Percentiles rank a stretch among this genome's conserved stretches.
Evolutionary conservation across 2,113 vertebrate genomes (phyloP).

Genomic region (Hemichromis elongatus): DNA sequence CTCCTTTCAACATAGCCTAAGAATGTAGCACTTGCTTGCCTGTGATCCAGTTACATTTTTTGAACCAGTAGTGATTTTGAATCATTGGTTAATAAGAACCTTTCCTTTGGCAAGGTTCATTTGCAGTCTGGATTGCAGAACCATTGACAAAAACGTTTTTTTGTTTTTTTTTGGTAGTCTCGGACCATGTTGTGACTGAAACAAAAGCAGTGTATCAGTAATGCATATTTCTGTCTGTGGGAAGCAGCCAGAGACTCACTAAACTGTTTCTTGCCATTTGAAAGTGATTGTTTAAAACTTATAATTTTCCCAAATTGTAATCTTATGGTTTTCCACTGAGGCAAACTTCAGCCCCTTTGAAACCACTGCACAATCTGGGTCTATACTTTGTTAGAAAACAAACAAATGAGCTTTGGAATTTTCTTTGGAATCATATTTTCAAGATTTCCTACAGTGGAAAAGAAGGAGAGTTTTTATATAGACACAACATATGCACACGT

Average conservation of each 20-base stretch:
- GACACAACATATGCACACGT: background rate
- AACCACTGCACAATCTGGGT: constrained; percentile 7
- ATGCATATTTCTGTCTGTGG: constrained; percentile 26
- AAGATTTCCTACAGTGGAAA: background rate
- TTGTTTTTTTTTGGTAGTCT: background rate
- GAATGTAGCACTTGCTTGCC: background rate
- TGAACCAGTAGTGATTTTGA: background rate
- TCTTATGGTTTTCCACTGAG: constrained; percentile 33
- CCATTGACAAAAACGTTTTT: background rate
- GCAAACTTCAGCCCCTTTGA: constrained; percentile 20
- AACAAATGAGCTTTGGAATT: background rate
- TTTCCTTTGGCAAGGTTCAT: constrained; percentile 8
- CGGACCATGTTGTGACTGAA: background rate
- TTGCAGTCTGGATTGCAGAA: background rate
- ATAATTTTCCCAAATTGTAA: constrained; percentile 48
- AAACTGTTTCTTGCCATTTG: constrained; percentile 24
- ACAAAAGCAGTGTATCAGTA: background rate
- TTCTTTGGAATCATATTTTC: background rate
- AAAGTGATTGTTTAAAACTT: constrained; percentile 44
- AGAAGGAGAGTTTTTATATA: background rate
- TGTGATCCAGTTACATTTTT: background rate
- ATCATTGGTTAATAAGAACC: background rate
- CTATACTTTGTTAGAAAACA: constrained; percentile 31
- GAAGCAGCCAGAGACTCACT: constrained; percentile 8
- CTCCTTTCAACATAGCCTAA: background rate